Base-by-base conservation (phyloP, 2,113 vertebrate genomes). In the Corythoichthys haematopterus region DNA sequence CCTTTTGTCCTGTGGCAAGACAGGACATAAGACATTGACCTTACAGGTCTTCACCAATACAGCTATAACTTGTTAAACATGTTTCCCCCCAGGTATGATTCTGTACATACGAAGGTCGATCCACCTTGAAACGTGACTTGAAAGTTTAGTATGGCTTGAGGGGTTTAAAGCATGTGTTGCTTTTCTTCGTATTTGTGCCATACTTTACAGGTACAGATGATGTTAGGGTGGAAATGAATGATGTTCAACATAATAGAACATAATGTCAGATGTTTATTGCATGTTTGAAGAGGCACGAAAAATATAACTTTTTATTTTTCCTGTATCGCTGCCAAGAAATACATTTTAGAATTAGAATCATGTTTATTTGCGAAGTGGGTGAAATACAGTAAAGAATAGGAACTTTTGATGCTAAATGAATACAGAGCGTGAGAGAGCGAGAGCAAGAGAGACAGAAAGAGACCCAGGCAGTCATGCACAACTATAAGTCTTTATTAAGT, bases 401-500 rank as follows among this genome's bases (percentile, higher is more conserved):
- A 43, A 53, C 55, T 51, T 69, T 51, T n/a, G 35, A 59, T 36
- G 6, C 35, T 57, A 57, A 36, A 57, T 57, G 55, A 57, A 14
- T 15, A 57, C 6, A 4, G 40, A 43, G 40, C 20, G 20, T 28
- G 20, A 43, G 40, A 5, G 9, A 43, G 40, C 40, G 4, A 43
- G 40, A 43, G 40, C 6, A 8, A 36, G 14, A 36, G 55, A 57
- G 35, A 57, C 14, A 36, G 13, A 45, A 38, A 60, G 28, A n/a
- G 67, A 43, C 43, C 65, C 50, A 37, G 62, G 28, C 46, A 62
- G 35, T 57, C 62, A 28, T 74, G 52, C 35, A 59, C 58, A 14
- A 47, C 64, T 56, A 35, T 69, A 28, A 68, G 47, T 75, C 56
- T 80, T 65, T 55, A 63, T 71, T 50, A 74, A 59, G 47, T 15